Percentiles rank a stretch among this genome's conserved stretches.
Conservation (phyloP, 2,113 vertebrate genomes). For the Diphyllodes magnificus region DNA sequence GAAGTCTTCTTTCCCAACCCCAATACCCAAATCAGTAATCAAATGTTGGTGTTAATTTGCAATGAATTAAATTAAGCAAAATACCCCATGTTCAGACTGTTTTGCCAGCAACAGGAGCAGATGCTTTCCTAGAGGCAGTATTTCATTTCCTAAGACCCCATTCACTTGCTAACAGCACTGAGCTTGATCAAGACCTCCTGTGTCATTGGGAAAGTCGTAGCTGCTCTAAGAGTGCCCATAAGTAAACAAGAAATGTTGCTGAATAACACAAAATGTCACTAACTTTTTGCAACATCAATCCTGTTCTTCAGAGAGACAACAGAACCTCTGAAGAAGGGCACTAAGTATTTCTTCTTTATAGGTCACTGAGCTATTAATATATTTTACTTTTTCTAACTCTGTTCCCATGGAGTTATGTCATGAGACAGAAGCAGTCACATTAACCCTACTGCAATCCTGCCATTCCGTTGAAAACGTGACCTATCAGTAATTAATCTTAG, state of each 20-base stretch:
- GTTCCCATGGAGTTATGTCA: background rate
- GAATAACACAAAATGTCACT: background rate
- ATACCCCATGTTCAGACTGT: background rate
- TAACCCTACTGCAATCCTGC: background rate
- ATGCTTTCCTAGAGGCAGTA: background rate
- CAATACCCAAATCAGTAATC: background rate
- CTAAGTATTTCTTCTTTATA: background rate
- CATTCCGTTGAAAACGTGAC: background rate
- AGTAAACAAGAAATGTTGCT: background rate
- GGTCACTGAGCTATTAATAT: background rate
- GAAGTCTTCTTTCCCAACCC: background rate
- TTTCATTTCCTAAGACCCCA: background rate
- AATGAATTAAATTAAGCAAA: background rate
- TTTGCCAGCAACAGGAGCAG: background rate
- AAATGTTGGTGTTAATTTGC: background rate
- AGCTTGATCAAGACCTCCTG: background rate
- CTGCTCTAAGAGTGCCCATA: background rate
- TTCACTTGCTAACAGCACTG: background rate
- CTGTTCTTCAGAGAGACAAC: background rate
- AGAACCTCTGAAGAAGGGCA: background rate
- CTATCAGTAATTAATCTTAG: conserved; percentile 20
- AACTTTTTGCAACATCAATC: background rate
- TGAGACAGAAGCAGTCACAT: background rate
- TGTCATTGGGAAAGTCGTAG: background rate
- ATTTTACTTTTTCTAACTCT: background rate